Conservation (phyloP, 1,140 invertebrate species). For the Drosophila oshimai region DNA sequence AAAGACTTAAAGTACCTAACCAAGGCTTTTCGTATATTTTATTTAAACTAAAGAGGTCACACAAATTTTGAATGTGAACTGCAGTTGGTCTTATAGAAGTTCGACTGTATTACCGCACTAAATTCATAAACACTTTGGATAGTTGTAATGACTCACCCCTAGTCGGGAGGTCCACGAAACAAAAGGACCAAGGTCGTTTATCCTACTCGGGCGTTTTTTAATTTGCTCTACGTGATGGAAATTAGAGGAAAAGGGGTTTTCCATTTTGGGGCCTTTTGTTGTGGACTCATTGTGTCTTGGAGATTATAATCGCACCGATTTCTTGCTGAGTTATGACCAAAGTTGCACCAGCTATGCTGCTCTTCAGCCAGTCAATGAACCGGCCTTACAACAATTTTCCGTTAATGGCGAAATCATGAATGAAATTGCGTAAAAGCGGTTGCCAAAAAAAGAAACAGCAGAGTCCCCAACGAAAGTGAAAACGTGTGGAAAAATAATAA, state of each 20-base stretch:
- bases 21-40: too few species aligned
- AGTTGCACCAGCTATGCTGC: conserved; percentile 6
- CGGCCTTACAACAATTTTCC: conserved; percentile 35
- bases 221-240: conserved; percentile 58
- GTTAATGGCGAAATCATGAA: conserved; percentile 66
- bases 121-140: conserved; percentile 81
- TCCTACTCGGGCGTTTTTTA: conserved; percentile 50
- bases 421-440: conserved; percentile 54
- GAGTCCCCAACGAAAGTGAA: conserved; percentile 49
- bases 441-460: conserved; percentile 18
- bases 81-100: not conserved
- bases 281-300: conserved; percentile 60
- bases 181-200: conserved; percentile 59
- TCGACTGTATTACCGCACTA: conserved; percentile 34
- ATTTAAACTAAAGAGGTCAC: too few species aligned
- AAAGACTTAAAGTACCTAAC: too few species aligned
- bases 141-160: conserved; percentile 60
- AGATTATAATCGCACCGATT: conserved; percentile 57
- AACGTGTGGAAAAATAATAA: conserved; percentile 57
- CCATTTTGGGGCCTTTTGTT: conserved; percentile 46
- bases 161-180: conserved; percentile 20
- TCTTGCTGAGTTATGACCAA: conserved; percentile 47
- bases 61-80: too few species aligned
- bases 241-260: conserved; percentile 9
- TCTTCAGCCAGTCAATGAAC: conserved; percentile 35